Evolutionary conservation across 2,888 invertebrate genomes (phyloP).

Genomic region (Blastobasis adustella): DNA sequence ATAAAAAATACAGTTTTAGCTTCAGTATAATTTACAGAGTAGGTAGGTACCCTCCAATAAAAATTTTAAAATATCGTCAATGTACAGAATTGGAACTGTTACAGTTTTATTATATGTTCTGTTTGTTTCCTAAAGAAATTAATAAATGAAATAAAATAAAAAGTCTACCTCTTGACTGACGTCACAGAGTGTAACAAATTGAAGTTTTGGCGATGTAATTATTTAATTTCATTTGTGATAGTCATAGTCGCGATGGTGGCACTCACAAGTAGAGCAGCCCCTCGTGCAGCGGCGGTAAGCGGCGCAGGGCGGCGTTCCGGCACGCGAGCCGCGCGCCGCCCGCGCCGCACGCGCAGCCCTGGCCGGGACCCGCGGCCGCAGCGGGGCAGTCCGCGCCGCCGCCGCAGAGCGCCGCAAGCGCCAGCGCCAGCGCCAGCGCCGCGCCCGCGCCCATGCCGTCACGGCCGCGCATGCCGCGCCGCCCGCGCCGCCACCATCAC

Average conservation of each 20-base stretch:
- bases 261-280: constrained; percentile 43
- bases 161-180: too few relatives aligned
- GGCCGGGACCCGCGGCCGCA: constrained; percentile 12
- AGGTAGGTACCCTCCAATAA: too few relatives aligned
- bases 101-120: not conserved
- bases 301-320: constrained; percentile 38
- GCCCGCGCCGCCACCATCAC: not conserved
- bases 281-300: constrained; percentile 44
- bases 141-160: not conserved
- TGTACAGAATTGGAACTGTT: too few relatives aligned
- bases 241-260: not conserved
- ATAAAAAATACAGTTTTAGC: not conserved
- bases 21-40: too few relatives aligned
- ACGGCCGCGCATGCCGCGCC: constrained; percentile 9
- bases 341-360: constrained; percentile 39
- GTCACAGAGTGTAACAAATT: not conserved
- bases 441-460: constrained; percentile 56
- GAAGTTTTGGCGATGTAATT: not conserved
- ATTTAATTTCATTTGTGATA: not conserved
- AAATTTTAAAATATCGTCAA: too few relatives aligned
- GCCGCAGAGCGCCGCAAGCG: constrained; percentile 19
- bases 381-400: constrained; percentile 15
- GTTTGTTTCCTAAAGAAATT: not conserved
- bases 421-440: constrained; percentile 42
- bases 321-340: constrained; percentile 40